These are phyloP conservation scores for Eustalomyia histrio DNA, from an alignment of 2,888 invertebrate species.

Conservation along the genomic window DNA sequence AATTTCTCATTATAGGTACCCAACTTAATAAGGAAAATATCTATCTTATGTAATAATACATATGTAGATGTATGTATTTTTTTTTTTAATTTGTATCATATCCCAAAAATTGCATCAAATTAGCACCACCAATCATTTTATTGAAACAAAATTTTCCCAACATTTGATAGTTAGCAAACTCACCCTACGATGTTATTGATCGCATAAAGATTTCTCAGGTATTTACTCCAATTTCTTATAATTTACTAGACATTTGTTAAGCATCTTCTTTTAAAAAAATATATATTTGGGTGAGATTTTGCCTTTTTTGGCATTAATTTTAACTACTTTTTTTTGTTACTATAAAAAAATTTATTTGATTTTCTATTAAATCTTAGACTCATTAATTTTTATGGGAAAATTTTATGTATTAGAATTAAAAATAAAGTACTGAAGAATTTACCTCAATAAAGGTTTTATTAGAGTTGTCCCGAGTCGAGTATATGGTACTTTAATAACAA, in stretches of 20 bases:
- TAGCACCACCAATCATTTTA: slow-evolving; percentile 54
- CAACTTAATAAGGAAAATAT: background rate
- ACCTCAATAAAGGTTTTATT: too few relatives aligned
- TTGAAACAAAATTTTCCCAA: slow-evolving; percentile 23
- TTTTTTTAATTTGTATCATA: background rate
- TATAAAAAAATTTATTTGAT: slow-evolving; percentile 44
- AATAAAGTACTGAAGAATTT: background rate
- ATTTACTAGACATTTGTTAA: slow-evolving; percentile 42
- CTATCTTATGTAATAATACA: background rate
- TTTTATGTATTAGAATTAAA: background rate
- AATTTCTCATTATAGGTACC: slow-evolving; percentile 24
- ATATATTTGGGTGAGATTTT: slow-evolving; percentile 44
- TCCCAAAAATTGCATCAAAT: slow-evolving; percentile 38
- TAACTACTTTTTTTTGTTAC: slow-evolving; percentile 3
- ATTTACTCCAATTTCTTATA: slow-evolving; percentile 47
- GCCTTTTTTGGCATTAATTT: slow-evolving; percentile 48
- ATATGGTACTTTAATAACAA: too few relatives aligned
- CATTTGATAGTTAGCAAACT: slow-evolving; percentile 32
- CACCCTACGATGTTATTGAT: slow-evolving; percentile 42
- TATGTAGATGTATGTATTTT: too few relatives aligned
- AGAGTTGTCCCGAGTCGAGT: too few relatives aligned
- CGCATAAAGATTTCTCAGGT: slow-evolving; percentile 17
- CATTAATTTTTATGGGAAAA: slow-evolving; percentile 30
- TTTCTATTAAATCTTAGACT: slow-evolving; percentile 16
- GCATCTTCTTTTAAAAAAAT: background rate